Conservation (phyloP, 1,140 invertebrate genomes). For the Alviniconcha marisindica region DNA sequence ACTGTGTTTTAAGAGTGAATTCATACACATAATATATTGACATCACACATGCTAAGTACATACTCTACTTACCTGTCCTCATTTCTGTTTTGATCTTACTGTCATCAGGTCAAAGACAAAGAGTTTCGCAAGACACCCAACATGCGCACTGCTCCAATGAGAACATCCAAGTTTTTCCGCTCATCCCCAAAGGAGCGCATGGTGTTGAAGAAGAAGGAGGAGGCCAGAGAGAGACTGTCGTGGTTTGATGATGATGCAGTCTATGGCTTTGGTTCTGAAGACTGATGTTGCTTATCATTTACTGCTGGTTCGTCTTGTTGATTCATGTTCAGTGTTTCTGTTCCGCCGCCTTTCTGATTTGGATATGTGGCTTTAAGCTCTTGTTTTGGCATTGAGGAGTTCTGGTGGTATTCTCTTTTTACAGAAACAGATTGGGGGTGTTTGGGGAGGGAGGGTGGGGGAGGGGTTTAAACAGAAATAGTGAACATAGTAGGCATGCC, state of each 20-base stretch:
- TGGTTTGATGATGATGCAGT: constrained; percentile 44
- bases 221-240: constrained; percentile 30
- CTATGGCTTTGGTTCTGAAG: constrained; percentile 42
- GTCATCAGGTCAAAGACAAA: constrained; percentile 14
- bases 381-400: not conserved
- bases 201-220: constrained; percentile 12
- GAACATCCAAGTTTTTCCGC: constrained; percentile 37
- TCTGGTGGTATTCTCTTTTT: not conserved
- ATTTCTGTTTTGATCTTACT: too few relatives aligned
- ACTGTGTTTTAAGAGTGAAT: too few relatives aligned
- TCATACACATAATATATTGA: too few relatives aligned
- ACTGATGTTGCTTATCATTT: constrained; percentile 14
- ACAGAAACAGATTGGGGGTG: not conserved
- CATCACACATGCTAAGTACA: too few relatives aligned
- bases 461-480: too few relatives aligned
- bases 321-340: too few relatives aligned
- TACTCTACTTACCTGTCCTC: too few relatives aligned
- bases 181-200: constrained; percentile 37
- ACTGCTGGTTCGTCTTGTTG: too few relatives aligned
- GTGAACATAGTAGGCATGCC: too few relatives aligned
- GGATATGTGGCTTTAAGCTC: not conserved
- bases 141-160: constrained; percentile 15
- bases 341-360: too few relatives aligned
- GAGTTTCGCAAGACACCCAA: constrained; percentile 33
- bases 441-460: too few relatives aligned